Base-by-base conservation (phyloP, 2,888 invertebrate genomes). In the Elegia similella region DNA sequence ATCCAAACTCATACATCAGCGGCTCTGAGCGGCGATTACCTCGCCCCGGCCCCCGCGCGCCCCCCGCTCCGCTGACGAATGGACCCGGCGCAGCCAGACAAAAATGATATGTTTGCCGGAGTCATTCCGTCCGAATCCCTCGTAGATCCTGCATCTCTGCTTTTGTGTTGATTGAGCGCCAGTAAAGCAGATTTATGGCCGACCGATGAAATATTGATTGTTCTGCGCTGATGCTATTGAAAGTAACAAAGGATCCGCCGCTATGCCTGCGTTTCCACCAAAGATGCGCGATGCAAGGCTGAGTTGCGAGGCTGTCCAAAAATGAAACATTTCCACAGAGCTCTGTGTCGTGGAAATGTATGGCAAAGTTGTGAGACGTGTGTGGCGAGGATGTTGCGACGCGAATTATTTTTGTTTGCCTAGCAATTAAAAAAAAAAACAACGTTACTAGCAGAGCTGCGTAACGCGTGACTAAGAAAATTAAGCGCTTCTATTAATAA, bases 101-200 rank as follows among this genome's bases (percentile, higher is more conserved):
- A 80, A 80, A 80, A 78, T 78, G 74, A 80, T 78, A 75, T 76
- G 75, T 75, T 69, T 65, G 63, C 60, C 50, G 62, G 62, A 68
- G 72, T 73, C 53, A 73, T 72, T 75, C 68, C 67, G 61, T 68
- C 59, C 61, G 65, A 69, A 72, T 70, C 71, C 67, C 50, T 68
- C 68, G 64, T 64, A 61, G 60, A 61, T 66, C 64, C 63, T 62
- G 67, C 64, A 59, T 63, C 61, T 61, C 62, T 67, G 70, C 72
- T 73, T 60, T 67, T 65, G 69, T 69, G 65, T 62, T 69, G 71
- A 71, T 73, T 68, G 70, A 70, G 67, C 67, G 59, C 50, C 15
- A 61, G 58, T 64, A 63, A 64, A 61, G 58, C 59, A 59, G 67
- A 73, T 72, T 68, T 66, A 68, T 65, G 61, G 43, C 29, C n/a